Evolutionary conservation across 1,140 invertebrate genomes (phyloP).

Genomic region (Drosophila repleta): DNA sequence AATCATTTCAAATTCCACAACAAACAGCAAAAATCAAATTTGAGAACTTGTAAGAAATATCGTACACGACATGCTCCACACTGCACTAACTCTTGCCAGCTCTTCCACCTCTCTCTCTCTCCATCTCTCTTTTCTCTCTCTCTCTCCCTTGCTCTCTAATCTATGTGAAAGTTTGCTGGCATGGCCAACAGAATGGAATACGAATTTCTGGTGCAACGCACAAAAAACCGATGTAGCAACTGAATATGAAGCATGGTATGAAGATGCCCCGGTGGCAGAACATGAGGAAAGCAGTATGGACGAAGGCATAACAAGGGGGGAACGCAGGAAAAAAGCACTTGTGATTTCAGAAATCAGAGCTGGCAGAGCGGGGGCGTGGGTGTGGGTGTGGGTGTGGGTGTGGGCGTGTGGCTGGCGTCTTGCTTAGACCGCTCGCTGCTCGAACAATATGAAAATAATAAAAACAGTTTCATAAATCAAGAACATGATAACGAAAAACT

Average conservation of each 20-base stretch:
- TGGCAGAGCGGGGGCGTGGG: conserved; percentile 23
- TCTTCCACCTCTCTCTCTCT: background rate
- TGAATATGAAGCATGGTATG: conserved; percentile 22
- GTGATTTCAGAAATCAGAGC: conserved; percentile 72
- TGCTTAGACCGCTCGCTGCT: conserved; percentile 34
- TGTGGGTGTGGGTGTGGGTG: no score
- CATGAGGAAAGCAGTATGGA: background rate
- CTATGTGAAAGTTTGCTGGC: conserved; percentile 63
- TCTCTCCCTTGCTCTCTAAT: conserved; percentile 13
- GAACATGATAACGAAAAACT: conserved; percentile 75
- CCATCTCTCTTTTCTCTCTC: background rate
- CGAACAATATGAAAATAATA: conserved; percentile 81
- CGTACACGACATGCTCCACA: conserved; percentile 49
- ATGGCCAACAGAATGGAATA: conserved; percentile 64
- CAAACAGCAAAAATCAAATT: conserved; percentile 80
- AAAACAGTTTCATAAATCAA: conserved; percentile 82
- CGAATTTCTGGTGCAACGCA: conserved; percentile 71
- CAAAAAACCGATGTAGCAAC: conserved; percentile 47
- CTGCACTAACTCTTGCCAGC: conserved; percentile 26
- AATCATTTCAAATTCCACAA: conserved; percentile 79
- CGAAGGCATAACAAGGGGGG: no score
- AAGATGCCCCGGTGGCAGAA: background rate
- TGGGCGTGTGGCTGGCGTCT: conserved; percentile 20
- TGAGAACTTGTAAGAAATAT: conserved; percentile 76
- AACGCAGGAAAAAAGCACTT: conserved; percentile 63